Evolutionary conservation across 92 coral and sea anemone genomes (phyloP), one percentile per base, ranked within the genome.

Genomic region (Actinernus sp.): DNA sequence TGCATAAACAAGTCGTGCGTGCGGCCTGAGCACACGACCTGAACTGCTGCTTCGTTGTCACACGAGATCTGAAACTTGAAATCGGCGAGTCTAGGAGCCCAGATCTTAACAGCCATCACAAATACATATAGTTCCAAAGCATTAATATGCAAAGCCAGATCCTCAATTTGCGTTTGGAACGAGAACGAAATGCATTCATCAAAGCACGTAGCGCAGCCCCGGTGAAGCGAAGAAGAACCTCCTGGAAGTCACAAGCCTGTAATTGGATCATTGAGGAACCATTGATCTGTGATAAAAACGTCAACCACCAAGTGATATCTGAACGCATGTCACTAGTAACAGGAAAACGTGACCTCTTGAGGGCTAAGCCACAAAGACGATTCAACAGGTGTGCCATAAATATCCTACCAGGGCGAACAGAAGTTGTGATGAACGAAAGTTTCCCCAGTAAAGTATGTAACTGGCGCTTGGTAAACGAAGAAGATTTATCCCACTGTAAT

Each of bases 371-470:
- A 32, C 30, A 54, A 21, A 54, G 27, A 11, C 63, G 63, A 17
- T 66, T 66, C 26, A 36, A 51, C 29, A 66, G 74, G n/a, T 61
- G 51, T 3, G 74, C 21, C 74, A 66, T 51, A 29, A 66, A 52
- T 12, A 52, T 66, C 62, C 74, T n/a, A 57, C 74, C 74, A 2
- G 74, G 61, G 12, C 52, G 52, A 13, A 73, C 48, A 29, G 62
- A 73, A 26, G 72, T 63, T 29, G 61, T 41, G 36, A 74, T 64
- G 31, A 62, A 62, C 13, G 73, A 58, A 41, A 74, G 44, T 74
- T 74, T 62, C 20, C 81, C 73, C n/a, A 51, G 24, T 24, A 73
- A 51, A 23, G 64, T 61, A 31, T 73, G 81, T 6, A 73, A 57
- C 52, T 61, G 68, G 19, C 44, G 53, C 46, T 57, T 32, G 24